Conservation (phyloP, 2,888 invertebrate species). For the Glaucopsyche alexis region DNA sequence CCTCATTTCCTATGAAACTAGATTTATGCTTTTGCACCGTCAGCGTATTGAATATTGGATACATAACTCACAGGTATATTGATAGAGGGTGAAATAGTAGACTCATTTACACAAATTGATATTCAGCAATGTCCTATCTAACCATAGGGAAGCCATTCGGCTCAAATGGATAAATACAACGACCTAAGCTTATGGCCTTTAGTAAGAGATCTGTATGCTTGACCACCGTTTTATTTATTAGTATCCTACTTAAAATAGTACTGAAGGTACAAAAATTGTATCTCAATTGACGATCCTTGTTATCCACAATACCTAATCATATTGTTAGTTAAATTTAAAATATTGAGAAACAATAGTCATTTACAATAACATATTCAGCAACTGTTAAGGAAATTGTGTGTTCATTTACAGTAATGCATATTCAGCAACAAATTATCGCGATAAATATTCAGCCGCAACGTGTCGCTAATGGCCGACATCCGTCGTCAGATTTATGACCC, state of each 20-base stretch:
- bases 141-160: not conserved
- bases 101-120: not conserved
- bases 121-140: not conserved
- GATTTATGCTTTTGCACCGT: not conserved
- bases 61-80: slow-evolving; percentile 11
- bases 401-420: not conserved
- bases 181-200: too few relatives aligned
- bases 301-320: too few relatives aligned
- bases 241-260: too few relatives aligned
- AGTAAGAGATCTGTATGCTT: too few relatives aligned
- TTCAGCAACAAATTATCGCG: slow-evolving; percentile 2
- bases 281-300: too few relatives aligned
- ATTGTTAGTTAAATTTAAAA: too few relatives aligned
- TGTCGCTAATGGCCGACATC: slow-evolving; percentile 3
- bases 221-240: too few relatives aligned
- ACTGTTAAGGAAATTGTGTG: not conserved
- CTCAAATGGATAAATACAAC: too few relatives aligned
- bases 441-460: slow-evolving; percentile 1
- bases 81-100: not conserved
- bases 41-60: slow-evolving; percentile 8
- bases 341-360: not conserved
- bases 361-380: not conserved
- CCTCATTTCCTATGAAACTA: not conserved
- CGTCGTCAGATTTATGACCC: not conserved
- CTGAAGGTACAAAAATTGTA: too few relatives aligned